phyloP scores from a whole-genome alignment of 2,797 vertebrate genomes.

The Anomalospiza imberbis region DNA sequence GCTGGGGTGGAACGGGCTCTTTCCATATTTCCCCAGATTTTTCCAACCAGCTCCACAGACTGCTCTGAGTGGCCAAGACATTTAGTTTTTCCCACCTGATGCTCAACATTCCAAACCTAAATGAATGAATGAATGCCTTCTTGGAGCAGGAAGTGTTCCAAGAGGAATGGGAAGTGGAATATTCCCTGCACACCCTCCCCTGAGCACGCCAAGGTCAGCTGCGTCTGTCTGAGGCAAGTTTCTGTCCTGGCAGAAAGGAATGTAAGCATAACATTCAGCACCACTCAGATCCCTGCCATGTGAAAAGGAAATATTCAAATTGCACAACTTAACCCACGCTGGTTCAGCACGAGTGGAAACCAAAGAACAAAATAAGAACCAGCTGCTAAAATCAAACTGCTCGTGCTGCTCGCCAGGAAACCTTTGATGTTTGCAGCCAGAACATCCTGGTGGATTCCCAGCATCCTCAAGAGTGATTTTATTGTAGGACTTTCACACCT shows the following conservation, averaged over 20 bases:
- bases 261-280: not conserved
- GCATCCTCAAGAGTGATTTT: not conserved
- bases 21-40: not conserved
- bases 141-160: not conserved
- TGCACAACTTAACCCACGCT: fast-evolving
- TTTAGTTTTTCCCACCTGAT: not conserved
- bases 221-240: fast-evolving
- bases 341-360: not conserved
- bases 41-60: not conserved
- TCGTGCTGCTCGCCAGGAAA: not conserved
- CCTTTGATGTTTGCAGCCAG: not conserved
- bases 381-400: not conserved
- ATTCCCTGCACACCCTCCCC: not conserved
- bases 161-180: not conserved
- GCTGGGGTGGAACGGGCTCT: fast-evolving
- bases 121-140: fast-evolving
- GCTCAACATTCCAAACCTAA: fast-evolving
- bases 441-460: not conserved
- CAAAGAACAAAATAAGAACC: not conserved
- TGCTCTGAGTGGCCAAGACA: not conserved
- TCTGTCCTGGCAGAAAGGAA: not conserved
- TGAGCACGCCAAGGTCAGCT: not conserved
- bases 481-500: not conserved
- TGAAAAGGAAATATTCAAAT: not conserved
- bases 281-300: not conserved